These are phyloP conservation scores for Serrognathus titanus DNA, from an alignment of 2,888 invertebrate species.

Conservation along the genomic window DNA sequence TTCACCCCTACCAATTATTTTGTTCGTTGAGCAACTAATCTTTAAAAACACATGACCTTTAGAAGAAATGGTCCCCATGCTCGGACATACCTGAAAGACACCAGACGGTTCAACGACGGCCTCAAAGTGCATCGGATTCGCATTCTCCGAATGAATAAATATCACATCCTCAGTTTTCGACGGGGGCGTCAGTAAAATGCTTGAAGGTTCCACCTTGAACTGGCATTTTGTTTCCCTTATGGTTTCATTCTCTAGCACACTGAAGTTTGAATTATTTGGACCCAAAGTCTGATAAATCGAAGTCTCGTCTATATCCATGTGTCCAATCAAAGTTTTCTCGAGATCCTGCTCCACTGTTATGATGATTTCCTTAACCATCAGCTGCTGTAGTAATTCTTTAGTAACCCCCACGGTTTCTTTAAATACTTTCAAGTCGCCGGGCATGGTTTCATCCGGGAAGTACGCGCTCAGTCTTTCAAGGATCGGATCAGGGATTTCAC, in stretches of 20 bases:
- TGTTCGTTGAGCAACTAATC: constrained; percentile 6
- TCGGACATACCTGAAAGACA: constrained; percentile 8
- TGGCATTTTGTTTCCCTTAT: background rate
- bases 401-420: constrained; percentile 36
- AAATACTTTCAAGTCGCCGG: constrained; percentile 35
- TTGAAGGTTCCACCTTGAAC: constrained; percentile 14
- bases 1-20: constrained; percentile 3
- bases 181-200: constrained; percentile 12
- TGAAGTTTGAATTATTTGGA: constrained; percentile 24
- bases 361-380: constrained; percentile 39
- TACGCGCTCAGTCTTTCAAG: constrained; percentile 30
- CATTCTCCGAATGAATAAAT: constrained; percentile 10
- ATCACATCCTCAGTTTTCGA: constrained; percentile 12
- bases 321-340: constrained; percentile 37
- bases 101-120: constrained; percentile 5
- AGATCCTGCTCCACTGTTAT: constrained; percentile 43
- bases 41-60: constrained; percentile 11
- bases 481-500: constrained; percentile 29
- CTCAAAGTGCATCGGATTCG: constrained; percentile 6
- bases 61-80: constrained; percentile 7
- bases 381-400: constrained; percentile 34
- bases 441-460: constrained; percentile 38
- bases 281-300: constrained; percentile 39
- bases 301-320: constrained; percentile 39
- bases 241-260: constrained; percentile 2